phyloP scores from a whole-genome alignment of 1,140 invertebrate species.

The Drosophila azteca region DNA sequence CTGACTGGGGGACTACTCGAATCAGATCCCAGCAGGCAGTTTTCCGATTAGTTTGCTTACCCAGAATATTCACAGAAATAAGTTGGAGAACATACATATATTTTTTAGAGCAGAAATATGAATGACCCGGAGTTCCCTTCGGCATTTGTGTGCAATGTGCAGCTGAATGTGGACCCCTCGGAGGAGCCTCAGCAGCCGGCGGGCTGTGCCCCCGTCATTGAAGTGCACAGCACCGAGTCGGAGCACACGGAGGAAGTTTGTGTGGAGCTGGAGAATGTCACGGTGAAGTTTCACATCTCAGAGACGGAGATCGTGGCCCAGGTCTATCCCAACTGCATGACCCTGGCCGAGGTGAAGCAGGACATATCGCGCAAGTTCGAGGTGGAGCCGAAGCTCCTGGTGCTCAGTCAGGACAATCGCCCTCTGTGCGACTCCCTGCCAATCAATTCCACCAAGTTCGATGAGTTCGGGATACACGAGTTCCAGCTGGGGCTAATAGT shows the following conservation, averaged over 20 bases:
- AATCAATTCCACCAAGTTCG: conserved; percentile 49
- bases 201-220: conserved; percentile 20
- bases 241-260: conserved; percentile 43
- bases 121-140: conserved; percentile 31
- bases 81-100: conserved; percentile 10
- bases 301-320: conserved; percentile 71
- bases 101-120: conserved; percentile 47
- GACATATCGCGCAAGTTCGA: conserved; percentile 77
- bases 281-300: conserved; percentile 75
- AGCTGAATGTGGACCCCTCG: conserved; percentile 48
- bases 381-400: conserved; percentile 51
- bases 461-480: conserved; percentile 80
- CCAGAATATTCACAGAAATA: conserved; percentile 2
- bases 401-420: conserved; percentile 51
- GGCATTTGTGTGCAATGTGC: conserved; percentile 54
- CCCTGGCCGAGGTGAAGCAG: conserved; percentile 71
- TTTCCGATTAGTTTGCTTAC: conserved; percentile 17
- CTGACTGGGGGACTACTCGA: not conserved
- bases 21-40: conserved; percentile 46
- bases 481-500: conserved; percentile 47
- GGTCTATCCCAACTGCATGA: conserved; percentile 80
- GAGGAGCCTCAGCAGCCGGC: conserved; percentile 35
- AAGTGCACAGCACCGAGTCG: conserved; percentile 48
- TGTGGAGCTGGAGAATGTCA: conserved; percentile 67
- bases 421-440: conserved; percentile 48